Base-by-base conservation (phyloP, 2,888 invertebrate genomes). In the Melanchra persicariae region DNA sequence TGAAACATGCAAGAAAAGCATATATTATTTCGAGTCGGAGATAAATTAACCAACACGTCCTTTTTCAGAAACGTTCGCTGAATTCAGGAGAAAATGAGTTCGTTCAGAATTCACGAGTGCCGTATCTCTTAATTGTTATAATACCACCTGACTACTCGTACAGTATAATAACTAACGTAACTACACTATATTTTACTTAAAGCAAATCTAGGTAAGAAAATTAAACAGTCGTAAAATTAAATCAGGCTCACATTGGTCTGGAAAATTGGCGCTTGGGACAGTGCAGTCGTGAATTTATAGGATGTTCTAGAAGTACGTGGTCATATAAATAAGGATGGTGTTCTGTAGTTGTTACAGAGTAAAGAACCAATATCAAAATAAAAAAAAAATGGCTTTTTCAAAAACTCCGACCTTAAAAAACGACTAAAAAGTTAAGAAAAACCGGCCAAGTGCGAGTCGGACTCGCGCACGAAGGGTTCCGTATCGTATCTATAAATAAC, bases 91-190 rank as follows among this genome's bases (percentile, higher is more conserved):
- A 66, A 79, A 66, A 79, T 66, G 52, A 74, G 58, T 66, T 65
- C 76, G 65, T 65, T 49, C 40, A 37, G 52, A 73, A 65, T 65
- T 74, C 64, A 73, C 52, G 74, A 62, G 34, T n/a, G 61, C 47
- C 74, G 74, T 66, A 34, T n/a, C 80, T 47, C 47, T 79, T 79
- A 62, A 79, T 77, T 77, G 79, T 61, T 79, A 61, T 64, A 52
- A 73, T 58, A 79, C 65, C 47, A 24, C 26, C 45, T 43, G 58
- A 79, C 79, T 79, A 58, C 64, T 22, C 40, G 60, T 79, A 64
- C 51, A 57, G 61, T 61, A 15, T 40, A 63, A 72, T 65, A 43
- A 79, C 65, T 26, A 22, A n/a, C 26, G 61, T 49, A 65, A 79
- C 74, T 62, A 59, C 26, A n/a, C 12, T 66, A 62, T 49, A 66